A percentile compares a stretch with the other conserved stretches of the same genome.
Evolutionary conservation across 2,113 vertebrate genomes (phyloP).

Genomic region (Hyperopisus bebe): DNA sequence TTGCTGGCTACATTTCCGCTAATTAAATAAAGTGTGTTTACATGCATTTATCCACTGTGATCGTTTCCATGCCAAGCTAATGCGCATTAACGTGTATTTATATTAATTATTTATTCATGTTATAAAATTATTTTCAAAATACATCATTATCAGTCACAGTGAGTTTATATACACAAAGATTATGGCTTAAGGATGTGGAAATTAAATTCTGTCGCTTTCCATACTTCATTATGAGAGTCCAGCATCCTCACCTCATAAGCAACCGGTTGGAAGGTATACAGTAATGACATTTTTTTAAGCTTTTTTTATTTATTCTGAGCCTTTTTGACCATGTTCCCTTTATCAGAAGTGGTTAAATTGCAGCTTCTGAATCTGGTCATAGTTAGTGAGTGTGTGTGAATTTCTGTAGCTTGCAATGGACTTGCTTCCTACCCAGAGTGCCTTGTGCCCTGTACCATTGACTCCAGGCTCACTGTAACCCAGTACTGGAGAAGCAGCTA

Average conservation of each 20-base stretch:
- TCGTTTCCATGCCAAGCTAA: neutral
- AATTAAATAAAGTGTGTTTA: slow-evolving; percentile 4
- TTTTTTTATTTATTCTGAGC: neutral
- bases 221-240: neutral
- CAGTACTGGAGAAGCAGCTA: neutral
- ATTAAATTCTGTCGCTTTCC: neutral
- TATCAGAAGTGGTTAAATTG: neutral
- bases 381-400: neutral
- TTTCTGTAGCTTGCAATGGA: neutral
- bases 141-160: neutral
- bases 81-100: neutral
- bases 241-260: neutral
- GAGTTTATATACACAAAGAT: neutral
- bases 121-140: neutral
- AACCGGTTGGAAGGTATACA: neutral
- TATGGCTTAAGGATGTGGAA: neutral
- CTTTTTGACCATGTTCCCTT: neutral
- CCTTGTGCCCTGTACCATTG: neutral
- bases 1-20: neutral
- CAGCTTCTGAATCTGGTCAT: neutral
- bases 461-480: neutral
- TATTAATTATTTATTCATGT: neutral
- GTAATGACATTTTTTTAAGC: neutral
- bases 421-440: neutral
- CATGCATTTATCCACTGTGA: neutral